Evolutionary conservation across 2,888 invertebrate species (phyloP), one percentile per base, ranked within the genome.

Genomic region (Eilema caniola): DNA sequence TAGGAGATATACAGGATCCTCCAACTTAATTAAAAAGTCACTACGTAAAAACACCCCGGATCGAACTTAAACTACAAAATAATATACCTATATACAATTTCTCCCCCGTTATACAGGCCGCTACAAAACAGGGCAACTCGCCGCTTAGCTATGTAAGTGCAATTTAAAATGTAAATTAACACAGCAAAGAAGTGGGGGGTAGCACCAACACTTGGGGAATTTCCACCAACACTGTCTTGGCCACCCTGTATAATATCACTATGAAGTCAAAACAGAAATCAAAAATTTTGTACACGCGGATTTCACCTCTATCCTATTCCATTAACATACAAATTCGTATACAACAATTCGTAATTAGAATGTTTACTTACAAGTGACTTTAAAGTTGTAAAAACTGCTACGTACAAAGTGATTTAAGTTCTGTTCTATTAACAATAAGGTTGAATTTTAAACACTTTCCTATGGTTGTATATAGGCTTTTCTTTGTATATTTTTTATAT

Each of bases 151-250:
- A 95, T 95, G 93, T 94, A 94, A 95, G 95, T 95, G 95, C 95
- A 95, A 95, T 95, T 95, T 95, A 95, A 95, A 95, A 95, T 95
- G 95, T 95, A 95, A 95, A 95, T 95, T 95, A 95, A 95, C 95
- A 92, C 89, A 88, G 93, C 93, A 95, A 95, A 95, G 95, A 95
- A 95, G 91, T 90, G 85, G 90, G 91, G 90, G 88, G 85, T 81
- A 75, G 85, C 84, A 85, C 89, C 83, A 85, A 89, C 92, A 88
- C 90, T 89, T 83, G 87, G 82, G 86, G 84, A 83, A 88, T 88
- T 88, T 89, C 83, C 90, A 87, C 92, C 89, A 86, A 89, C 93
- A 89, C 92, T 91, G 89, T 92, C 93, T 93, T 92, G 83, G 86
- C 88, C 85, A 87, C 90, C 84, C 82, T 83, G 75, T 77, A 76